Evolutionary conservation across 2,797 vertebrate genomes (phyloP).

Genomic region (Trachurus trachurus): DNA sequence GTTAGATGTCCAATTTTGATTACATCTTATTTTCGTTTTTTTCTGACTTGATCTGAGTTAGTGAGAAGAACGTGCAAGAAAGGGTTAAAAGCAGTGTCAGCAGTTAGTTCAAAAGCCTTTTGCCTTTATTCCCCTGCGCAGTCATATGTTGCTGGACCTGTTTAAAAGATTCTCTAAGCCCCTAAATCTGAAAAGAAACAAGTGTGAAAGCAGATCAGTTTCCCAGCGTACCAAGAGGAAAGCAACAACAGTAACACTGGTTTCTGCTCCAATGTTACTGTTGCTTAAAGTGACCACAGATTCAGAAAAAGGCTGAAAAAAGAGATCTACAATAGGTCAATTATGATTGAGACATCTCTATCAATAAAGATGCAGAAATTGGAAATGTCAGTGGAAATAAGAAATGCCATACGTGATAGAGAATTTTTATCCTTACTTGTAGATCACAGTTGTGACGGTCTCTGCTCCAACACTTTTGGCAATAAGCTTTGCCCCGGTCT

Average conservation of each 20-base stretch:
- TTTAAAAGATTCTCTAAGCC: conserved; percentile 83
- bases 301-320: conserved; percentile 29
- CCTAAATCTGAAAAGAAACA: conserved; percentile 84
- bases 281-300: conserved; percentile 12
- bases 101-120: conserved; percentile 59
- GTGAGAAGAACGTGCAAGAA: conserved; percentile 33
- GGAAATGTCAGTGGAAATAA: background rate
- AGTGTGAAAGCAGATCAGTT: conserved; percentile 64
- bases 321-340: background rate
- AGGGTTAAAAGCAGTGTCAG: conserved; percentile 34
- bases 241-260: conserved; percentile 4
- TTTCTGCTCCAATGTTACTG: conserved; percentile 9
- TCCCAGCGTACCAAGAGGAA: conserved; percentile 64
- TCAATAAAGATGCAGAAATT: background rate
- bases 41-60: conserved; percentile 53
- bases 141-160: conserved; percentile 75
- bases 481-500: conserved; percentile 92
- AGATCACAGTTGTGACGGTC: conserved; percentile 92
- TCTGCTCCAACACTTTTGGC: conserved; percentile 92
- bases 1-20: conserved; percentile 9
- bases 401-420: background rate
- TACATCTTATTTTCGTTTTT: conserved; percentile 27
- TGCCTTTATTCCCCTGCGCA: conserved; percentile 59
- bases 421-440: conserved; percentile 89
- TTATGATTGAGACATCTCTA: background rate